Conservation (phyloP, 2,888 invertebrate species). For the Melinaea menophilus region DNA sequence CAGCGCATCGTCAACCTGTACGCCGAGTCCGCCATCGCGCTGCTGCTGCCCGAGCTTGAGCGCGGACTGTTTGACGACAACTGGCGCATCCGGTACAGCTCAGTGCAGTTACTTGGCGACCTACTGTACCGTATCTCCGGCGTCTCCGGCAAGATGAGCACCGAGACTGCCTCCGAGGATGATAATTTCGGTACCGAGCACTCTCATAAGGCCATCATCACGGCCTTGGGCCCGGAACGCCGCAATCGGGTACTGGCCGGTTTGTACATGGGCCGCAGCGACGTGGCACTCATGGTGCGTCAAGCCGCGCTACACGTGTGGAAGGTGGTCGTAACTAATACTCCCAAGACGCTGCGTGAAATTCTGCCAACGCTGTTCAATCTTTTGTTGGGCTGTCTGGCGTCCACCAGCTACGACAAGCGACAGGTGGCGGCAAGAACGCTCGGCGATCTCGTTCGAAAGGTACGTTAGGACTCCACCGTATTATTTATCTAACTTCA, state of each 20-base stretch:
- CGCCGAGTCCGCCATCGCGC: constrained; percentile 95
- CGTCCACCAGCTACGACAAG: constrained; percentile 97
- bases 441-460: constrained; percentile 96
- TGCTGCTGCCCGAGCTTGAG: constrained; percentile 95
- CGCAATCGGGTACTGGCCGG: constrained; percentile 96
- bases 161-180: constrained; percentile 98
- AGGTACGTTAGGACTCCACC: constrained; percentile 56
- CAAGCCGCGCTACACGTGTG: constrained; percentile 99
- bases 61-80: constrained; percentile 97
- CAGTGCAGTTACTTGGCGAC: constrained; percentile 95
- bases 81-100: constrained; percentile 94
- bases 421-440: constrained; percentile 97
- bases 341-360: constrained; percentile 96
- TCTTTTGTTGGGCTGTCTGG: constrained; percentile 93
- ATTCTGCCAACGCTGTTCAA: constrained; percentile 96
- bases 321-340: constrained; percentile 99
- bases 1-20: constrained; percentile 98
- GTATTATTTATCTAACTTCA: no score
- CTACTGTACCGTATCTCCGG: constrained; percentile 97
- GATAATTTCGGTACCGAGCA: constrained; percentile 99
- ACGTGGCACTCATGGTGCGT: constrained; percentile 96
- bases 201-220: constrained; percentile 93
- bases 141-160: constrained; percentile 99
- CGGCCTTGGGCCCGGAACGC: constrained; percentile 91
- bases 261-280: constrained; percentile 97